Base-by-base conservation (phyloP, 2,113 vertebrate species). In the Austrofundulus limnaeus region DNA sequence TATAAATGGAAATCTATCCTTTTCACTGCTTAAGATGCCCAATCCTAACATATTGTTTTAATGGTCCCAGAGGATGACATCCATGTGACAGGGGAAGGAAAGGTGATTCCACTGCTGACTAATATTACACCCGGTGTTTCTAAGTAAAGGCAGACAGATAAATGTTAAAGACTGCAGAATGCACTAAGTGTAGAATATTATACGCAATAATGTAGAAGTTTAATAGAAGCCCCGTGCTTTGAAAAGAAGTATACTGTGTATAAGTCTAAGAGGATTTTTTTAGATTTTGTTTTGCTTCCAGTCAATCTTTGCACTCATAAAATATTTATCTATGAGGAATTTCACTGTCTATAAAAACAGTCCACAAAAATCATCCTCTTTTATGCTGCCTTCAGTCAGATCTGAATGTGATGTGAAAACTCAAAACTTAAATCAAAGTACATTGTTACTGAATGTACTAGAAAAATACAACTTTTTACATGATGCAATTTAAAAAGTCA, bases 21-120 rank as follows among this genome's bases (percentile, higher is more conserved):
- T 87, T 90, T 92, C 88, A 88, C 81, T 87, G 89, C 86, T 89
- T 80, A 83, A 90, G 88, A 91, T 89, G 88, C 82, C 86, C 87
- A 94, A 94, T 93, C 91, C 90, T 82, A 93, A 92, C 86, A 81
- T 79, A 81, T 89, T 87, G 85, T 90, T 84, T 89, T 88, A 83
- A 89, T 85, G 72, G 85, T 79, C 77, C 81, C 77, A 59, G 41
- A 60, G 82, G 87, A 81, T 80, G 78, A 59, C 70, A 83, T 68
- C 37, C 50, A 55, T 67, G 64, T 78, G 81, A 73, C 72, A 83
- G 69, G 73, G 47, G 56, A 61, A 83, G 58, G 72, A 48, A 78
- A 75, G 83, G 77, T 17, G n/a, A 66, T 57, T 75, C 60, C 76
- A 64, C 66, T 51, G 43, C 65, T 78, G 60, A 71, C 75, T 85